Conservation (phyloP, 2,797 vertebrate species). For the Prunella strophiata region DNA sequence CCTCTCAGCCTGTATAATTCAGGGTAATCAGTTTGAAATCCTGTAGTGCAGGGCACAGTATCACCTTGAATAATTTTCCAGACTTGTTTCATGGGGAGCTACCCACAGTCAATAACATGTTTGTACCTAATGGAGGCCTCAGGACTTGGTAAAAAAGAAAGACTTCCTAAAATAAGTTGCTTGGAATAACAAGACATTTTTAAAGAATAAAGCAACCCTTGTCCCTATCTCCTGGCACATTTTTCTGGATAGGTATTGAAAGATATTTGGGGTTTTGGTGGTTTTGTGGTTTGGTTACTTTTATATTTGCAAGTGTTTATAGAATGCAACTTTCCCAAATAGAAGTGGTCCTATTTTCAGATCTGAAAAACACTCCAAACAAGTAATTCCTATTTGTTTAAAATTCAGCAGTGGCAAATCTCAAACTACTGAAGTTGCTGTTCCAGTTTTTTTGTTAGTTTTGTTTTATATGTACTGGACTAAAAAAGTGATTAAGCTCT, state of each 20-base stretch:
- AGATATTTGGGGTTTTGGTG: not conserved
- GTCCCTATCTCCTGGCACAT: not conserved
- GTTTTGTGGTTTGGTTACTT: not conserved
- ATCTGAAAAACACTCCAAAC: not conserved
- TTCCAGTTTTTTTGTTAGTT: not conserved
- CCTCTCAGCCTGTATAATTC: not conserved
- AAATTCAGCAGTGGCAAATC: not conserved
- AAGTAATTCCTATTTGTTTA: not conserved
- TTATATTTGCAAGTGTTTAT: not conserved
- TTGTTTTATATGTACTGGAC: not conserved
- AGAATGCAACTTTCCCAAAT: not conserved
- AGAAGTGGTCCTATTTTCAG: not conserved
- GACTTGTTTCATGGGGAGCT: not conserved
- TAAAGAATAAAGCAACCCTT: not conserved
- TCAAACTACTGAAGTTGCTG: not conserved
- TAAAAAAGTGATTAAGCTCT: not conserved
- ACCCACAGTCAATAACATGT: not conserved
- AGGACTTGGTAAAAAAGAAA: not conserved
- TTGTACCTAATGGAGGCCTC: not conserved
- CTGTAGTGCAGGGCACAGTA: not conserved
- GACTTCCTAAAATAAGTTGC: not conserved
- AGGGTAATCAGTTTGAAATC: not conserved
- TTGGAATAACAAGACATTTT: not conserved
- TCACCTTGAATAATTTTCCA: not conserved
- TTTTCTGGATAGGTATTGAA: not conserved